Base-by-base conservation (phyloP, 2,888 invertebrate species). In the Nomada ferruginata region DNA sequence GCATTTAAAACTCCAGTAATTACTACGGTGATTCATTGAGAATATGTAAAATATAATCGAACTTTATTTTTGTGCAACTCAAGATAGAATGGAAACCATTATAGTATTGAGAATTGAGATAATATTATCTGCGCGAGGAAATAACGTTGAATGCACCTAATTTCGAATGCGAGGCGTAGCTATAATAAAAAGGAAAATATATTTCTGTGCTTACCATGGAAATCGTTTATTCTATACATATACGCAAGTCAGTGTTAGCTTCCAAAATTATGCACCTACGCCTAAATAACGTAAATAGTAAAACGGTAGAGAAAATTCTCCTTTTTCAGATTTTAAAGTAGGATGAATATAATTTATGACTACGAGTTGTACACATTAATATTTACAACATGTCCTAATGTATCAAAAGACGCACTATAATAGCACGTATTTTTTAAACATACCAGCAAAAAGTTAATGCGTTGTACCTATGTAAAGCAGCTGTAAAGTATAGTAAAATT, bases 71-170 rank as follows among this genome's bases (percentile, higher is more conserved):
- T 15, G 47, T 23, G 42, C 20, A 20, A 44, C 3, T 23, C 63
- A 15, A 44, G 63, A 4, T 44, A 63, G 63, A 9, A 44, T 47
- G 2, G 10, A 44, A 23, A 23, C 63, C 10, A 23, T 64, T 47
- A 64, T 47, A 7, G 23, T 29, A 65, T 26, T 3, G 50, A 13
- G 18, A 26, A n/a, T 10, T 2, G 26, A 11, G 10, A 65, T 50
- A 65, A 50, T n/a, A 65, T 65, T 50, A 2, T 26, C 18, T 26
- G 50, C 1, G n/a, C 2, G 15, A 65, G 26, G 7, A 65, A 50
- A 15, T 18, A 64, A 64, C 3, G 47, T n/a, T 65, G 65, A 65
- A 65, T 65, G n/a, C 65, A n/a, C n/a, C 65, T 65, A 50, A 50
- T 65, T 50, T n/a, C 26, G n/a, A 50, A 65, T 65, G 65, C 50